Percentiles rank a stretch among this genome's conserved stretches.
These are phyloP conservation scores for Cichladusa arquata DNA, from an alignment of 2,113 vertebrate species.

Conservation along the genomic window DNA sequence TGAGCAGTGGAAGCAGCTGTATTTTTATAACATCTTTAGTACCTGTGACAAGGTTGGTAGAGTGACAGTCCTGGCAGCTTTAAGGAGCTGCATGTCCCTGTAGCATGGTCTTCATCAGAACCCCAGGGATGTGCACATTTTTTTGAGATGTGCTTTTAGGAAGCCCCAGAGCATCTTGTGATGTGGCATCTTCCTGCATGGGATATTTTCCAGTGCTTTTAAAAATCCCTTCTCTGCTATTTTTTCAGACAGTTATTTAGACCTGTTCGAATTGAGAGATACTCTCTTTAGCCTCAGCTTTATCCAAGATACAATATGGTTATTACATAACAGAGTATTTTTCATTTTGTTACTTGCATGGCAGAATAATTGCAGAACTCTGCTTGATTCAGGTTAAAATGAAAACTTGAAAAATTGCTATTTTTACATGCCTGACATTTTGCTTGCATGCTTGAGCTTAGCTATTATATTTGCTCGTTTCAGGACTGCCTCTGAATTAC, in stretches of 20 bases:
- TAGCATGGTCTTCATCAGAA: background rate
- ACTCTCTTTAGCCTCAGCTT: background rate
- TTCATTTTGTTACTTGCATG: accelerated
- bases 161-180: background rate
- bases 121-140: background rate
- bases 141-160: background rate
- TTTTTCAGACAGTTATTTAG: background rate
- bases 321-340: background rate
- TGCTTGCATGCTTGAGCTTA: background rate
- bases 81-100: background rate
- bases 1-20: background rate
- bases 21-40: background rate
- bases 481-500: background rate
- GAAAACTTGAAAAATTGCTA: background rate
- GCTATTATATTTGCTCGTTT: background rate
- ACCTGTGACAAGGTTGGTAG: background rate
- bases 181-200: background rate
- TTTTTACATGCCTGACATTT: background rate
- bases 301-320: background rate
- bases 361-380: background rate
- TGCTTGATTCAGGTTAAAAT: background rate
- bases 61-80: background rate
- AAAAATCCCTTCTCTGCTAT: background rate
- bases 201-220: background rate
- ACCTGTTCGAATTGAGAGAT: background rate